Evolutionary conservation across 2,888 invertebrate genomes (phyloP), one percentile per base, ranked within the genome.

Genomic region (Diadromus collaris): DNA sequence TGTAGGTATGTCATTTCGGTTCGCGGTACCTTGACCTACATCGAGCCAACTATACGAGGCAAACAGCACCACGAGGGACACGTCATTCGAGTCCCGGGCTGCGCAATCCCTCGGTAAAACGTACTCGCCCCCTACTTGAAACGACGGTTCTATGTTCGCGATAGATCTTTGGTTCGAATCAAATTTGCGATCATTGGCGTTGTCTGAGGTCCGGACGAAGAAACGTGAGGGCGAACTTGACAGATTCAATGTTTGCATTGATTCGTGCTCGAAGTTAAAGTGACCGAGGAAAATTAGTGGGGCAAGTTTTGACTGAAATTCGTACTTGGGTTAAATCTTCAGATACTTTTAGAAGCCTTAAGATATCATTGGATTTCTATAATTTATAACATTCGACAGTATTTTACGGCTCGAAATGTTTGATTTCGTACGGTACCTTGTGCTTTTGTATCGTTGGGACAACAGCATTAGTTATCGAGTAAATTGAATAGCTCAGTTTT

Each of bases 1-100:
- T 89, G 88, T 81, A 73, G 78, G 80, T 74, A 87, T 88, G 86
- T 87, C 87, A 88, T 89, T 89, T 89, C 88, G 88, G 89, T 87
- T 89, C 83, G 85, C 85, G 81, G 81, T 69, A 88, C 89, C 90
- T 88, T 90, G 90, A 90, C 89, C 89, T 82, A 90, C 85, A 89
- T 88, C 51, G 46, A 32, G 34, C 44, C 16, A 41, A 34, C 56
- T 75, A 81, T 56, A 73, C 64, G 72, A 73, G 64, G 54, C 54
- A 16, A 64, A 64, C 56, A 65, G 34, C 72, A 46, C 54, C 56
- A 84, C 85, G 86, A 85, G 84, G 84, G 84, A 86, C 86, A 87
- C 86, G 85, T 88, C 86, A 87, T 70, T 69, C 78, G 68, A 69
- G 61, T 64, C 73, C 68, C 64, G 76, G 65, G 64, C 70, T 73